phyloP scores from a whole-genome alignment of 2,113 vertebrate genomes.

The Octodon degus region DNA sequence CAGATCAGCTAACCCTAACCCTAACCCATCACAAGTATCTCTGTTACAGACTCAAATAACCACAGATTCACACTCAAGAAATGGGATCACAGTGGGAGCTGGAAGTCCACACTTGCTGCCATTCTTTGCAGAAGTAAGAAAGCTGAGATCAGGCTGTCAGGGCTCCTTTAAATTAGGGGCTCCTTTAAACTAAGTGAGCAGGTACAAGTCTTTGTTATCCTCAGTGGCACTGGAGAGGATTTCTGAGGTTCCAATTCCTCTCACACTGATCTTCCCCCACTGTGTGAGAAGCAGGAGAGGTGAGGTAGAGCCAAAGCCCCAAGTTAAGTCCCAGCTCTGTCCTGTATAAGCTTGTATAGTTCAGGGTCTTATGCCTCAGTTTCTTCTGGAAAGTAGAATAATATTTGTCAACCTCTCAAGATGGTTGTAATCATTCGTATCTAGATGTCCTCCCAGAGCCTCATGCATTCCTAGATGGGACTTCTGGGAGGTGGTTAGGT shows the following conservation, averaged over 20 bases:
- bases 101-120: background rate
- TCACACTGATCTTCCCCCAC: background rate
- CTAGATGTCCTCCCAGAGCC: background rate
- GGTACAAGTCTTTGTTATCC: background rate
- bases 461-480: background rate
- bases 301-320: background rate
- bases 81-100: background rate
- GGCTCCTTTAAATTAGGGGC: no score
- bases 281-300: background rate
- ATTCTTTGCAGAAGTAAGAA: background rate
- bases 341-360: background rate
- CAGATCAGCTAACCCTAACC: background rate
- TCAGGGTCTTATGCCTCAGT: background rate
- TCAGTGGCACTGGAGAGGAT: background rate
- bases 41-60: conserved; percentile 5
- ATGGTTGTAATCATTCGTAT: background rate
- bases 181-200: no score
- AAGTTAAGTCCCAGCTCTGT: background rate
- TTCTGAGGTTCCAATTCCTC: background rate
- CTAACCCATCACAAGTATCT: background rate
- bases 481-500: background rate
- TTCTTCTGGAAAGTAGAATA: background rate
- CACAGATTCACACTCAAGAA: background rate
- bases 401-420: background rate
- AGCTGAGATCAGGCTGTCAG: background rate